Evolutionary conservation across 2,888 invertebrate genomes (phyloP).

Genomic region (Branchipolynoe longqiensis): DNA sequence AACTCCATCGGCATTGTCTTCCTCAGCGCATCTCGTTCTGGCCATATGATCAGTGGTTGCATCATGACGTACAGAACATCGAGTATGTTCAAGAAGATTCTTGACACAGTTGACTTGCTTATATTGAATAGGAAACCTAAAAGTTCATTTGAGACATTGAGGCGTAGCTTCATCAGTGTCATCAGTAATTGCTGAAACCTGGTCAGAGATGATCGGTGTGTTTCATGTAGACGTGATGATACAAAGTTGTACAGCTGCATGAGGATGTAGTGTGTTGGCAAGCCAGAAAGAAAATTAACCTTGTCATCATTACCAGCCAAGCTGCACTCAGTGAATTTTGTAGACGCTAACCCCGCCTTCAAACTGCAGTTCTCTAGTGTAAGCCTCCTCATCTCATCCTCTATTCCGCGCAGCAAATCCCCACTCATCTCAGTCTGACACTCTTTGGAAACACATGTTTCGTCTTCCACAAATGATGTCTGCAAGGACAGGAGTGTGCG

Average conservation of each 20-base stretch:
- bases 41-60: slow-evolving; percentile 45
- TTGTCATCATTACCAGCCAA: slow-evolving; percentile 46
- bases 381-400: no score
- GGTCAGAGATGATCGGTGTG: slow-evolving; percentile 24
- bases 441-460: no score
- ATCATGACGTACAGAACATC: slow-evolving; percentile 34
- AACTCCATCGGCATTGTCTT: slow-evolving; percentile 33
- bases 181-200: slow-evolving; percentile 63
- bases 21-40: slow-evolving; percentile 61
- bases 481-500: no score
- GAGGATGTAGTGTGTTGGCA: slow-evolving; percentile 49
- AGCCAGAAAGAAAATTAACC: slow-evolving; percentile 51
- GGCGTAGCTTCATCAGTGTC: slow-evolving; percentile 63
- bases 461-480: no score
- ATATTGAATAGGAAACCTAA: slow-evolving; percentile 59
- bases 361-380: no score
- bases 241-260: slow-evolving; percentile 50
- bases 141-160: slow-evolving; percentile 60
- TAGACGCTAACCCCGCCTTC: no score
- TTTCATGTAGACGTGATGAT: slow-evolving; percentile 13
- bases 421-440: no score
- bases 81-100: slow-evolving; percentile 36
- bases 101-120: slow-evolving; percentile 45
- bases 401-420: no score
- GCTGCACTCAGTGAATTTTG: no score